Conservation (phyloP, 92 coral and sea anemone species). For the Porites evermanni region DNA sequence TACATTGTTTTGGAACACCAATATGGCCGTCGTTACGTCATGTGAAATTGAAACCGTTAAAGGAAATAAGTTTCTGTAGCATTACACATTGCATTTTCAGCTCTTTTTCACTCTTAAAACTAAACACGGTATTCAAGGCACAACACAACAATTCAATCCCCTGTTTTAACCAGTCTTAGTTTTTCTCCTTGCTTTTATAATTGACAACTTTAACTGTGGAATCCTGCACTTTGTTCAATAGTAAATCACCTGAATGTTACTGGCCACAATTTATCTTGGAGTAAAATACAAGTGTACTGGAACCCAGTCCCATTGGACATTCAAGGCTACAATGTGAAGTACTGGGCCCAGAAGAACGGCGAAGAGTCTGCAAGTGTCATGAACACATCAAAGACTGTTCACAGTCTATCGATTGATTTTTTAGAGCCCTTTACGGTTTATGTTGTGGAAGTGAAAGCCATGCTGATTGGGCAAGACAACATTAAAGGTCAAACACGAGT, state of each 20-base stretch:
- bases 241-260: background rate
- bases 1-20: too few relatives aligned
- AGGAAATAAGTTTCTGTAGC: too few relatives aligned
- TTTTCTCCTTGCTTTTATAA: too few relatives aligned
- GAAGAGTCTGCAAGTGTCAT: background rate
- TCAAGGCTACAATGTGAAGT: slow-evolving; percentile 5
- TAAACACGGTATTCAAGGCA: too few relatives aligned
- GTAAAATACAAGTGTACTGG: background rate
- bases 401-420: background rate
- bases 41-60: too few relatives aligned
- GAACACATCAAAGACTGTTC: background rate
- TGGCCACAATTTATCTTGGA: background rate
- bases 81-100: too few relatives aligned
- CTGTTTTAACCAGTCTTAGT: too few relatives aligned
- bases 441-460: slow-evolving; percentile 3
- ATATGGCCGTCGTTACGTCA: too few relatives aligned
- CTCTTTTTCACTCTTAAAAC: too few relatives aligned
- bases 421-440: slow-evolving; percentile 4
- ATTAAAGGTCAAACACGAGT: slow-evolving; percentile 2
- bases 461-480: background rate
- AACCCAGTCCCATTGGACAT: slow-evolving; percentile 1
- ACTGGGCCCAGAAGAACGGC: slow-evolving; percentile 12
- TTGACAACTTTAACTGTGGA: too few relatives aligned
- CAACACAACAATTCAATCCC: too few relatives aligned
- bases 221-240: background rate